These are phyloP conservation scores for Caenorhabditis sp. DNA, from an alignment of 2,888 invertebrate genomes.

Conservation along the genomic window DNA sequence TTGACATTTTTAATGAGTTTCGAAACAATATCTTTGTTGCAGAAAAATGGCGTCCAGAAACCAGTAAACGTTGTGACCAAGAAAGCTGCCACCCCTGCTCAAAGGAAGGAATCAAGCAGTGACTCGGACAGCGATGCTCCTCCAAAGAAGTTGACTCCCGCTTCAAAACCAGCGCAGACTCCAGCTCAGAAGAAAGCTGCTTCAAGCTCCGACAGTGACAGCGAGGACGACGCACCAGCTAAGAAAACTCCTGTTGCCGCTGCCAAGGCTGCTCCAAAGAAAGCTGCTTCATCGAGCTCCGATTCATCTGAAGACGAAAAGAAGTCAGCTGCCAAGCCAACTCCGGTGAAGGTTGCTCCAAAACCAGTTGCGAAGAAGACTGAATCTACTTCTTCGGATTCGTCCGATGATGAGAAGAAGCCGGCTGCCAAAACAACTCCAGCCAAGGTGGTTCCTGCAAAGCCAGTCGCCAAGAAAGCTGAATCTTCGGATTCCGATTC, in stretches of 20 bases:
- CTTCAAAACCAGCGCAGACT: slow-evolving; percentile 43
- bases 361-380: slow-evolving; percentile 42
- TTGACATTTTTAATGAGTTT: not conserved
- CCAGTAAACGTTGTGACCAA: slow-evolving; percentile 42
- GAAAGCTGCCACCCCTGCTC: slow-evolving; percentile 31
- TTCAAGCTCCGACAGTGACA: slow-evolving; percentile 46
- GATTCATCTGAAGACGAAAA: slow-evolving; percentile 45
- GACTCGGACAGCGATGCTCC: slow-evolving; percentile 40
- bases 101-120: slow-evolving; percentile 38
- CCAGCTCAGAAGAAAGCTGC: slow-evolving; percentile 55
- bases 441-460: slow-evolving; percentile 37
- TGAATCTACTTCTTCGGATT: slow-evolving; percentile 19
- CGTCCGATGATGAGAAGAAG: slow-evolving; percentile 53
- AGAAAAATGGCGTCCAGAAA: slow-evolving; percentile 52
- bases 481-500: slow-evolving; percentile 36
- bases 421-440: slow-evolving; percentile 26
- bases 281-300: slow-evolving; percentile 17
- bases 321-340: slow-evolving; percentile 39
- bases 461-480: slow-evolving; percentile 39
- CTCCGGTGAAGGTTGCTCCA: slow-evolving; percentile 16
- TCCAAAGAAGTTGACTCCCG: slow-evolving; percentile 36
- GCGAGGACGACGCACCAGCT: slow-evolving; percentile 40
- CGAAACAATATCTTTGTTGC: not conserved
- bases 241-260: slow-evolving; percentile 28
- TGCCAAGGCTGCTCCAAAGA: slow-evolving; percentile 31